A percentile compares a stretch with the other conserved stretches of the same genome.
Evolutionary conservation across 1,140 invertebrate genomes (phyloP).

Genomic region (Sarcophaga peregrina): DNA sequence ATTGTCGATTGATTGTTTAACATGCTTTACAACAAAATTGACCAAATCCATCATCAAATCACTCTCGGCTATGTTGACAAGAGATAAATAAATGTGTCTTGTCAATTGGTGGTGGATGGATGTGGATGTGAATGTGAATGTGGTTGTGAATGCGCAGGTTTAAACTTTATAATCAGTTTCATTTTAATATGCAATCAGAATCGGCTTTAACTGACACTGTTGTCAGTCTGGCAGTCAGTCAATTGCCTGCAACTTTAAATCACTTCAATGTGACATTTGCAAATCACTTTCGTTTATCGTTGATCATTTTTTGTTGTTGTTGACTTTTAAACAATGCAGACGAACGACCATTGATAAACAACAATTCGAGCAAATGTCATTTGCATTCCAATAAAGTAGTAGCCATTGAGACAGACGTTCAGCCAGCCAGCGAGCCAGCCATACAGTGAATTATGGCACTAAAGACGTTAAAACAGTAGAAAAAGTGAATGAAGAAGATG

Average conservation of each 20-base stretch:
- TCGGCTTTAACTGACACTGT: neutral
- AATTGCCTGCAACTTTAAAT: neutral
- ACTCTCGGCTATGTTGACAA: slow-evolving; percentile 1
- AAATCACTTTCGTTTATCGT: slow-evolving; percentile 41
- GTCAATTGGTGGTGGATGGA: neutral
- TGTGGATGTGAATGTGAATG: neutral
- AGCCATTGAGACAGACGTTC: neutral
- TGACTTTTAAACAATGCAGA: neutral
- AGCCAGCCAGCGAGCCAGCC: neutral
- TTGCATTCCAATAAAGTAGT: slow-evolving; percentile 36
- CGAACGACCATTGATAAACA: neutral
- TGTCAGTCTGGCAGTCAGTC: neutral
- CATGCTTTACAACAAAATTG: neutral
- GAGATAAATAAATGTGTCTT: slow-evolving; percentile 12
- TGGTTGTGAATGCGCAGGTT: too few relatives aligned
- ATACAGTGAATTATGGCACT: neutral
- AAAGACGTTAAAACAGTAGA: neutral
- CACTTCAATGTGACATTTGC: slow-evolving; percentile 36
- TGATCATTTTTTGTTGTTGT: neutral
- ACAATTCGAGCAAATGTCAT: slow-evolving; percentile 7
- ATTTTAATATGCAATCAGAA: slow-evolving; percentile 4
- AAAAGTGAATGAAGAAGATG: neutral
- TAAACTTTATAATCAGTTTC: slow-evolving; percentile 26
- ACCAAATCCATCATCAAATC: slow-evolving; percentile 31
- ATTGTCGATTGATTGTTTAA: slow-evolving; percentile 34